phyloP scores from a whole-genome alignment of 1,140 invertebrate genomes.

The Acromyrmex echinatior region DNA sequence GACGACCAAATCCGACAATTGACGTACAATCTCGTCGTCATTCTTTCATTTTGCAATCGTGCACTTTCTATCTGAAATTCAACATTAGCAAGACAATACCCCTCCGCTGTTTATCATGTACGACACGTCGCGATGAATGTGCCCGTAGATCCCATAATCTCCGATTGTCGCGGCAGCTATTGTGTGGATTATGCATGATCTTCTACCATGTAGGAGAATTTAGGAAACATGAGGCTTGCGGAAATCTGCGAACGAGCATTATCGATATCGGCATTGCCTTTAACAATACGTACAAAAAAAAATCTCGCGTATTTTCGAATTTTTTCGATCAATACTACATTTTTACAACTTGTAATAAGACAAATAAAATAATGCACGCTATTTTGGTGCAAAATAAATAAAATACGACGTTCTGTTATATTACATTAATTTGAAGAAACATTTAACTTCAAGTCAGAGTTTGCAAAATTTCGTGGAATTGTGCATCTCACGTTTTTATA shows the following conservation, averaged over 20 bases:
- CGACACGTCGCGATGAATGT: constrained; percentile 61
- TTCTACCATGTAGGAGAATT: constrained; percentile 45
- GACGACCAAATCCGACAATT: constrained; percentile 1
- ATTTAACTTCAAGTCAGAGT: constrained; percentile 22
- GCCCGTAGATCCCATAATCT: constrained; percentile 66
- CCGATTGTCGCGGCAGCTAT: constrained; percentile 56
- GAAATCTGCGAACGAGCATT: background rate
- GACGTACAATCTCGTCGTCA: background rate
- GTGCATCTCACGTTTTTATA: constrained; percentile 44
- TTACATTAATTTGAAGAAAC: constrained; percentile 40
- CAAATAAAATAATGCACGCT: constrained; percentile 2
- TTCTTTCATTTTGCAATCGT: constrained; percentile 43
- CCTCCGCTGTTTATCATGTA: constrained; percentile 60
- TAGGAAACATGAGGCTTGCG: constrained; percentile 28
- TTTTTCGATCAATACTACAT: background rate
- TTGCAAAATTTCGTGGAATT: constrained; percentile 42
- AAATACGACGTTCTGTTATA: background rate
- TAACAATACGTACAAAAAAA: background rate
- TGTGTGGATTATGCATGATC: constrained; percentile 66
- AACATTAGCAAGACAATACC: constrained; percentile 65
- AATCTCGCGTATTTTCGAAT: background rate
- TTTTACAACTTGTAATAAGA: background rate
- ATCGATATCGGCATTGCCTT: background rate
- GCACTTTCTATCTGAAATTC: background rate
- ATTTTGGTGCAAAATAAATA: background rate